Conservation (phyloP, 1,140 invertebrate species). For the Macrobrachium nipponense region DNA sequence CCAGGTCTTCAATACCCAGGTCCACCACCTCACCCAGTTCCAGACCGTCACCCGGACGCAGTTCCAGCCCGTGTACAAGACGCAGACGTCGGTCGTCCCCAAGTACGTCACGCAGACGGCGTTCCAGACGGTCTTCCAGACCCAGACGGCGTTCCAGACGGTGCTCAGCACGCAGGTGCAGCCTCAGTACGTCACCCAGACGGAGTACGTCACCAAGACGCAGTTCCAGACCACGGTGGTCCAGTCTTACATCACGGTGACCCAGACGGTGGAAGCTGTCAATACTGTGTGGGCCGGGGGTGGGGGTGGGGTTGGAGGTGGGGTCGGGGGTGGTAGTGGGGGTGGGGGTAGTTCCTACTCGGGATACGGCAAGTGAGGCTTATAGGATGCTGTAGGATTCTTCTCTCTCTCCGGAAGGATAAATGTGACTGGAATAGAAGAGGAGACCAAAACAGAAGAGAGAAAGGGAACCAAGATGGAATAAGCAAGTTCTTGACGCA, state of each 20-base stretch:
- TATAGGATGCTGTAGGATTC: too few relatives aligned
- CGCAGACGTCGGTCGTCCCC: background rate
- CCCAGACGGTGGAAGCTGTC: background rate
- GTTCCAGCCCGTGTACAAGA: conserved; percentile 1
- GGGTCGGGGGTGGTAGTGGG: too few relatives aligned
- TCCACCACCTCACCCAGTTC: too few relatives aligned
- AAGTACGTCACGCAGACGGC: conserved; percentile 7
- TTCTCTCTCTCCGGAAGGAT: too few relatives aligned
- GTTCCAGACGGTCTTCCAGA: conserved; percentile 21
- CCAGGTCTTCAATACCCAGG: background rate
- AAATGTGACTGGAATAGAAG: too few relatives aligned
- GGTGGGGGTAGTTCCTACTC: background rate
- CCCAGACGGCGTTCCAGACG: conserved; percentile 13
- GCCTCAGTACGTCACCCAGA: conserved; percentile 12
- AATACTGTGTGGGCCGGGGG: background rate
- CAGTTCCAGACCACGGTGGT: background rate
- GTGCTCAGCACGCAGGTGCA: background rate
- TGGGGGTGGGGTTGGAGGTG: too few relatives aligned
- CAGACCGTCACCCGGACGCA: background rate
- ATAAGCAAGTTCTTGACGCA: too few relatives aligned
- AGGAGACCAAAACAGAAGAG: too few relatives aligned
- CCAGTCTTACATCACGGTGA: background rate
- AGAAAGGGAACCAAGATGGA: too few relatives aligned
- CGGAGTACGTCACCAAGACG: conserved; percentile 1
- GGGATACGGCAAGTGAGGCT: background rate